These are phyloP conservation scores for Serinus canaria DNA, from an alignment of 2,113 vertebrate species.

Conservation along the genomic window DNA sequence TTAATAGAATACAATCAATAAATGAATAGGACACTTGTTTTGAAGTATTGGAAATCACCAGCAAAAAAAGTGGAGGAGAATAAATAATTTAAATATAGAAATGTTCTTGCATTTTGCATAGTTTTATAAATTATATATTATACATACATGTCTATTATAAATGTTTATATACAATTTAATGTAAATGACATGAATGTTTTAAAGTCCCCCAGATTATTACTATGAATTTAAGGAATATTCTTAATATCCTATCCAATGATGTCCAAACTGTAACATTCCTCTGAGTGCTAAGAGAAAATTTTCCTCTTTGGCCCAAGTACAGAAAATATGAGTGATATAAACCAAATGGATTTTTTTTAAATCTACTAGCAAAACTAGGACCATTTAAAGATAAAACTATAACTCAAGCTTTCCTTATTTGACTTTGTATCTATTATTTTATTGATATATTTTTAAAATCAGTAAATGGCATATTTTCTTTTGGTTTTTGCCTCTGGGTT, in stretches of 20 bases:
- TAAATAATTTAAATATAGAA: background rate
- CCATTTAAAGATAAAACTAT: background rate
- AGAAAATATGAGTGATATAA: background rate
- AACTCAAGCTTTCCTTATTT: background rate
- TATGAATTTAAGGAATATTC: background rate
- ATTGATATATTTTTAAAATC: background rate
- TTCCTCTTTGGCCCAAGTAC: background rate
- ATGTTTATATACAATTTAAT: background rate
- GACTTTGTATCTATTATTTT: background rate
- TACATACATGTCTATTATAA: background rate
- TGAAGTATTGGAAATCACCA: background rate
- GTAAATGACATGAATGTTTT: background rate
- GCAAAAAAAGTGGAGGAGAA: background rate
- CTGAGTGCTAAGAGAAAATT: background rate
- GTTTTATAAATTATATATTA: background rate
- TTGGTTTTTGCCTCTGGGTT: background rate
- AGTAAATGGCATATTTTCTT: background rate
- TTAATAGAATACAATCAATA: background rate
- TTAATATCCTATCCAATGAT: background rate
- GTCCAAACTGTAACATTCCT: background rate
- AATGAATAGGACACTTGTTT: background rate
- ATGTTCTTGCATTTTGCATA: background rate
- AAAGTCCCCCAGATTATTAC: background rate
- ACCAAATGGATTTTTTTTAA: rapidly evolving
- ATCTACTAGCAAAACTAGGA: background rate